Conservation (phyloP, 2,888 invertebrate genomes). For the Hartigia nigra region DNA sequence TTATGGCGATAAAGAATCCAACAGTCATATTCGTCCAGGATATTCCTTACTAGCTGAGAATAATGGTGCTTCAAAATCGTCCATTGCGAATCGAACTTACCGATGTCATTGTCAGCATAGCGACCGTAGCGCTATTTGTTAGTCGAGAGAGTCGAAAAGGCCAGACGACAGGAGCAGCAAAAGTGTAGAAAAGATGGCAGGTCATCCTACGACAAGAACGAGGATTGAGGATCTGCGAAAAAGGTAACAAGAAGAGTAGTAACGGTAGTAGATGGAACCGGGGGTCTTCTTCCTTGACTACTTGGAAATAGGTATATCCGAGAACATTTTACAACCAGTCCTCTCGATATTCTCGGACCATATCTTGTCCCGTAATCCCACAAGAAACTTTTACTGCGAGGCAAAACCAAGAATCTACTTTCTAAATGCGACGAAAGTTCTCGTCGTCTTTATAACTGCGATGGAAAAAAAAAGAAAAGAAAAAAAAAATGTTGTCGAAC, state of each 20-base stretch:
- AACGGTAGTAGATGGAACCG: not conserved
- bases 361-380: not conserved
- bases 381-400: not conserved
- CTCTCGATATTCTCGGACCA: not conserved
- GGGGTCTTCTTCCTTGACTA: not conserved
- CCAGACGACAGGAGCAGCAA: not conserved
- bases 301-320: not conserved
- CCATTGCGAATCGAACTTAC: not conserved
- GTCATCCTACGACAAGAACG: not conserved
- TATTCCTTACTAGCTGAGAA: not conserved
- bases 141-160: not conserved
- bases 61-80: not conserved
- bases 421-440: not conserved
- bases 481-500: too few relatives aligned
- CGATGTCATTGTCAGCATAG: not conserved
- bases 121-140: not conserved
- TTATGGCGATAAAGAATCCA: not conserved
- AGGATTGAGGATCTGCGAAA: not conserved
- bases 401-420: not conserved
- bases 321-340: not conserved
- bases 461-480: not conserved
- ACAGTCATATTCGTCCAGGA: not conserved
- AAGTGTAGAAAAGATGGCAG: not conserved
- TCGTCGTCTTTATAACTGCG: not conserved
- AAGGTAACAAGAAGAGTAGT: not conserved